phyloP scores from a whole-genome alignment of 2,113 vertebrate genomes.

The Serinus canaria region DNA sequence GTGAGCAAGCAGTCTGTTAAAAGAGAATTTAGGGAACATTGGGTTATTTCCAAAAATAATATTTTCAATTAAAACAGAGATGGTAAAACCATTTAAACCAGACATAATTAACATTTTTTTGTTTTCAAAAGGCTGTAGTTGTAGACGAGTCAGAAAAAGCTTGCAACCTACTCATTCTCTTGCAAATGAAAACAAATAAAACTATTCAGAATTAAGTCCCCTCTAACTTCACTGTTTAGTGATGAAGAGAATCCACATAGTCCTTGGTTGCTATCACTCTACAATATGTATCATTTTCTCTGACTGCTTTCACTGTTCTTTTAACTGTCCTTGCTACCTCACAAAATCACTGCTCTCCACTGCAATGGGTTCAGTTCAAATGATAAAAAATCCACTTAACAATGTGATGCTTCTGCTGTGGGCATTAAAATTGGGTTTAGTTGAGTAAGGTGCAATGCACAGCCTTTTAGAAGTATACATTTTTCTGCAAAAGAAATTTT shows the following conservation, averaged over 20 bases:
- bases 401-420: background rate
- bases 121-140: background rate
- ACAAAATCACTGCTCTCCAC: background rate
- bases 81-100: background rate
- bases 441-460: background rate
- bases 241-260: background rate
- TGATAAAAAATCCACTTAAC: background rate
- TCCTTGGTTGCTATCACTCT: background rate
- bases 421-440: background rate
- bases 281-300: background rate
- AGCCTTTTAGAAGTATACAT: background rate
- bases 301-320: background rate
- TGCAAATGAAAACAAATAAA: background rate
- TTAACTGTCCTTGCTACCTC: background rate
- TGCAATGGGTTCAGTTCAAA: background rate
- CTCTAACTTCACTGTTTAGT: background rate
- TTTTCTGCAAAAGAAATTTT: background rate
- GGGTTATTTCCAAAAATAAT: background rate
- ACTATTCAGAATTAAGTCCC: background rate
- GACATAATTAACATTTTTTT: background rate
- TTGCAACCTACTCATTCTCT: background rate
- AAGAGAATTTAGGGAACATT: background rate
- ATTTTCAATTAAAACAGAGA: background rate
- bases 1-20: background rate
- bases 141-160: background rate